Evolutionary conservation across 2,113 vertebrate species (phyloP).

Genomic region (Sciurus niger): DNA sequence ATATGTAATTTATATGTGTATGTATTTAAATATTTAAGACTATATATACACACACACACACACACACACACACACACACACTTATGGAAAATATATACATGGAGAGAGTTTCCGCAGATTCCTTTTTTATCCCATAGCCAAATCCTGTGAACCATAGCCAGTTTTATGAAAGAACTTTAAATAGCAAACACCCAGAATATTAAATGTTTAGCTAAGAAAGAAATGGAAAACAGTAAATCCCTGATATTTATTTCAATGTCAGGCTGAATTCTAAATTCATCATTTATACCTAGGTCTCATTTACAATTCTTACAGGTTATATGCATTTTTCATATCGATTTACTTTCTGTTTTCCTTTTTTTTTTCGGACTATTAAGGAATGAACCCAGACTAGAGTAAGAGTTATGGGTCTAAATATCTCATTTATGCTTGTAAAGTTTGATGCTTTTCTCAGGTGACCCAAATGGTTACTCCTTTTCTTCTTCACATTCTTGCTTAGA

Average conservation of each 20-base stretch:
- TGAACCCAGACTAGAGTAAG: not conserved
- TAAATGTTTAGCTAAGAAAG: not conserved
- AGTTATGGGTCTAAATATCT: not conserved
- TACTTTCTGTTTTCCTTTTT: constrained; percentile 45
- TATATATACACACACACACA: no score
- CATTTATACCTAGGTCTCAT: not conserved
- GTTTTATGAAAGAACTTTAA: not conserved
- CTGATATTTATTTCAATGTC: not conserved
- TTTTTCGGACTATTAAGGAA: not conserved
- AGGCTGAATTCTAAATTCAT: constrained; percentile 14
- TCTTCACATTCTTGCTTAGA: not conserved
- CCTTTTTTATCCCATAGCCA: not conserved
- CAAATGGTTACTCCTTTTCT: not conserved
- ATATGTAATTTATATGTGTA: not conserved
- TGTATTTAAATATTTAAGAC: no score
- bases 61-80: no score
- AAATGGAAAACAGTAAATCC: not conserved
- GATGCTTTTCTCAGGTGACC: constrained; percentile 37
- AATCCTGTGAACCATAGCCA: not conserved
- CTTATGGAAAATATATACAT: not conserved
- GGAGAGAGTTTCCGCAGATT: not conserved
- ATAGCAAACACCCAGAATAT: not conserved
- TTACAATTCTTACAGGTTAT: constrained; percentile 51
- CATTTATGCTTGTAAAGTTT: constrained; percentile 11
- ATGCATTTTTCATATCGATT: not conserved